phyloP scores from a whole-genome alignment of 2,113 vertebrate genomes.

The Turdus rufiventris region DNA sequence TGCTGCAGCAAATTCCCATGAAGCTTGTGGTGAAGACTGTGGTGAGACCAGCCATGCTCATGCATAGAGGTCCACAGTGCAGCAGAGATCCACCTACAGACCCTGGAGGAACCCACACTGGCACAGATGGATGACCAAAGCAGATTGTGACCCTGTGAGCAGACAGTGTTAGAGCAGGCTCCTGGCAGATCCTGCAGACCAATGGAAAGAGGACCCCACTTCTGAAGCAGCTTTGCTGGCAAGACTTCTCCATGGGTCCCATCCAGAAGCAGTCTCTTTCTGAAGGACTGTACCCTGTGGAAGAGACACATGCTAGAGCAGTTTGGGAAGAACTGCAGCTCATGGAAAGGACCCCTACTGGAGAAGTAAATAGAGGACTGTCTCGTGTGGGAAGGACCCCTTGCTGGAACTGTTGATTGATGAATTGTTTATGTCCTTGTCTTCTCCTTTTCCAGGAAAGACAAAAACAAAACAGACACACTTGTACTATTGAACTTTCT shows the following conservation, averaged over 20 bases:
- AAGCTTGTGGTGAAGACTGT: neutral
- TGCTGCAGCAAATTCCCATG: neutral
- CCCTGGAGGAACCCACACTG: neutral
- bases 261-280: neutral
- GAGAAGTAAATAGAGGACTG: neutral
- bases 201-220: fast-evolving
- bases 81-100: neutral
- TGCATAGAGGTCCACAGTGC: neutral
- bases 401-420: neutral
- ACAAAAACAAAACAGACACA: neutral
- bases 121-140: neutral
- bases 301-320: neutral
- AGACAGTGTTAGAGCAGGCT: neutral
- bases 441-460: neutral
- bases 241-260: neutral
- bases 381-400: fast-evolving
- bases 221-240: neutral
- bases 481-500: neutral
- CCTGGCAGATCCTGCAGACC: neutral
- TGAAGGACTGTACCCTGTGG: neutral
- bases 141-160: neutral
- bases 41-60: neutral
- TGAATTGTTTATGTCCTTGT: neutral
- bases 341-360: neutral
- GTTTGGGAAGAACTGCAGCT: neutral